Evolutionary conservation across 2,797 vertebrate species (phyloP).

Genomic region (Margarornis squamiger): DNA sequence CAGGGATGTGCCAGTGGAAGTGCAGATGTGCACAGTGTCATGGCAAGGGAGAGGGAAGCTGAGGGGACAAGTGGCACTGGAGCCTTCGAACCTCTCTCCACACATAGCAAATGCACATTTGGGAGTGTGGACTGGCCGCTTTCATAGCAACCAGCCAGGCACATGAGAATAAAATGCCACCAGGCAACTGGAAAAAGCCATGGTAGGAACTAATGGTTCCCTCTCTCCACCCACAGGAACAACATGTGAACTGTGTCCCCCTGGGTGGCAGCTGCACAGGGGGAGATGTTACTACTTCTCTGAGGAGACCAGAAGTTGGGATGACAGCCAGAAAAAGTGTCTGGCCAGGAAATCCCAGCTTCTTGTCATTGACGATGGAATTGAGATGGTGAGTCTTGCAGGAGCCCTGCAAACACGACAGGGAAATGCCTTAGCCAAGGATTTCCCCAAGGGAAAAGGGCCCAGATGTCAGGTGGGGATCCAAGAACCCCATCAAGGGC

Average conservation of each 20-base stretch:
- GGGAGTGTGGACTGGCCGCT: neutral
- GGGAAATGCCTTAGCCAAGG: neutral
- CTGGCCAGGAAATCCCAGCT: constrained; percentile 45
- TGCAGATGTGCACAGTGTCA: neutral
- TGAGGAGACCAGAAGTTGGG: constrained; percentile 13
- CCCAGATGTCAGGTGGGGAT: neutral
- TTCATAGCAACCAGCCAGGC: neutral
- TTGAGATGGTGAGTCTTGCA: constrained; percentile 50
- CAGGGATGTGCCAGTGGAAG: neutral
- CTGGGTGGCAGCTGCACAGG: constrained; percentile 34
- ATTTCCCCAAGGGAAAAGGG: neutral
- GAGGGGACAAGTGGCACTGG: neutral
- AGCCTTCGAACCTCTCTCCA: neutral
- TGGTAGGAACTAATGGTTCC: neutral
- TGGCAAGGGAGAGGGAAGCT: neutral
- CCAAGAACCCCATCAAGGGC: neutral
- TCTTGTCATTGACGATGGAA: constrained; percentile 41
- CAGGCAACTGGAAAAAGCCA: neutral
- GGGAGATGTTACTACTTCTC: constrained; percentile 58
- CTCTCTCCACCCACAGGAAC: neutral
- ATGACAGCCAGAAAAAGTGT: constrained; percentile 39
- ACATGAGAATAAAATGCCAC: neutral
- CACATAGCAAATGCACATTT: neutral
- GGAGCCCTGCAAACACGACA: neutral
- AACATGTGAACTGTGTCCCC: constrained; percentile 18